phyloP scores from a whole-genome alignment of 2,797 vertebrate species.

The Bryconaethiops microstoma region DNA sequence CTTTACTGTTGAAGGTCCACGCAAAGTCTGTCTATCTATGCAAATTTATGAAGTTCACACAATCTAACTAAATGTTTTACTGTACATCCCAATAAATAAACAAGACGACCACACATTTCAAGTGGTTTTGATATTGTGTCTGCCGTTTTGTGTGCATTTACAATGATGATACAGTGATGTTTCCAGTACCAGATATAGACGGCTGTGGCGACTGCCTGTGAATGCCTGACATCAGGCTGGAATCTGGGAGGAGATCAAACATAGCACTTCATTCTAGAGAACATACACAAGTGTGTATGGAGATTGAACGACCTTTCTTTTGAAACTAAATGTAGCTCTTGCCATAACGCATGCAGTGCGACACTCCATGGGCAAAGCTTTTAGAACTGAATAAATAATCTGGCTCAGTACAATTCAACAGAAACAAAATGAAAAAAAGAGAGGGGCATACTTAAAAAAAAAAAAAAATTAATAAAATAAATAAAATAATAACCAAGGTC shows the following conservation, averaged over 20 bases:
- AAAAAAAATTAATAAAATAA: too few relatives aligned
- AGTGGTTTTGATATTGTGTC: conserved; percentile 65
- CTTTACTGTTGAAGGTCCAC: conserved; percentile 37
- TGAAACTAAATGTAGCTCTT: conserved; percentile 13
- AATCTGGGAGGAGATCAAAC: conserved; percentile 50
- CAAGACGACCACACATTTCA: conserved; percentile 70
- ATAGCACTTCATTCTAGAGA: conserved; percentile 10
- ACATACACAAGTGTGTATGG: not conserved
- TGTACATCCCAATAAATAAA: conserved; percentile 78
- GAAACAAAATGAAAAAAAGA: conserved; percentile 67
- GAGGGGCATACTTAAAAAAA: conserved; percentile 46
- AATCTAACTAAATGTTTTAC: conserved; percentile 71
- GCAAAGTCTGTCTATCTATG: conserved; percentile 58
- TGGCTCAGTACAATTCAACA: conserved; percentile 60
- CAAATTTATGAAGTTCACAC: conserved; percentile 63
- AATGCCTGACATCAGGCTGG: conserved; percentile 58
- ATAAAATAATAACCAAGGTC: conserved; percentile 29
- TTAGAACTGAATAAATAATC: conserved; percentile 7
- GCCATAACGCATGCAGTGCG: conserved; percentile 10
- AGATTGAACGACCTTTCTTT: conserved; percentile 8
- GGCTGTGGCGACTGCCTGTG: conserved; percentile 66
- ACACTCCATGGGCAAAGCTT: conserved; percentile 56
- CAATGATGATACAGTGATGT: conserved; percentile 65
- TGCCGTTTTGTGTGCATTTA: conserved; percentile 67
- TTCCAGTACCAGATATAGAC: conserved; percentile 66